These are phyloP conservation scores for Danio tinwini DNA, from an alignment of 2,797 vertebrate species.

Conservation along the genomic window DNA sequence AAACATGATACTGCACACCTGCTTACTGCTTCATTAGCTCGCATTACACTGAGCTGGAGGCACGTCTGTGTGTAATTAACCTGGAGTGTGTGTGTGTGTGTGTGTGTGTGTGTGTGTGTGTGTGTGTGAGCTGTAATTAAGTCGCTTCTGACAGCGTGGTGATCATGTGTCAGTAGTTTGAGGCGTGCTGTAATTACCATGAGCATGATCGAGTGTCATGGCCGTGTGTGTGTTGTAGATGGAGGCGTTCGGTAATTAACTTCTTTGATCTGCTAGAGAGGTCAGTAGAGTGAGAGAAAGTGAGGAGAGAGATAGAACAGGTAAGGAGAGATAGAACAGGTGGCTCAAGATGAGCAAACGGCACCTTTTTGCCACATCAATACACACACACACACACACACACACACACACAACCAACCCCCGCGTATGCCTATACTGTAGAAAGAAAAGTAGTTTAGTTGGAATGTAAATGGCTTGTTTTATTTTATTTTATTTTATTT, in stretches of 20 bases:
- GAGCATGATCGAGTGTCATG: slow-evolving; percentile 57
- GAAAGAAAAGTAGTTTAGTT: not conserved
- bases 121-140: slow-evolving; percentile 63
- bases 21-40: slow-evolving; percentile 61
- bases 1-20: slow-evolving; percentile 64
- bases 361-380: not conserved
- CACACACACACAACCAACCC: not conserved
- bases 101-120: slow-evolving; percentile 51
- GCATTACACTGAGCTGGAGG: slow-evolving; percentile 54
- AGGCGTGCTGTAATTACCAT: slow-evolving; percentile 62
- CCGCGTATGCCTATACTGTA: not conserved
- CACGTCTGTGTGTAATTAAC: slow-evolving; percentile 59
- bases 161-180: slow-evolving; percentile 64
- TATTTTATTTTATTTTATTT: too few relatives aligned
- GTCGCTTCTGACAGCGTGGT: slow-evolving; percentile 52
- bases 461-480: not conserved
- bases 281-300: slow-evolving; percentile 13
- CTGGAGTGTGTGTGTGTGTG: slow-evolving; percentile 48
- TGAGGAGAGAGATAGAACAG: not conserved
- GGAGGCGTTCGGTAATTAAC: slow-evolving; percentile 56
- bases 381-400: not conserved
- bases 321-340: slow-evolving; percentile 23
- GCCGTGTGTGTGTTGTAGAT: slow-evolving; percentile 25
- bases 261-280: slow-evolving; percentile 43
- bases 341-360: slow-evolving; percentile 17